These are phyloP conservation scores for Oscheius sp. DNA, from an alignment of 2,888 invertebrate species.

Conservation along the genomic window DNA sequence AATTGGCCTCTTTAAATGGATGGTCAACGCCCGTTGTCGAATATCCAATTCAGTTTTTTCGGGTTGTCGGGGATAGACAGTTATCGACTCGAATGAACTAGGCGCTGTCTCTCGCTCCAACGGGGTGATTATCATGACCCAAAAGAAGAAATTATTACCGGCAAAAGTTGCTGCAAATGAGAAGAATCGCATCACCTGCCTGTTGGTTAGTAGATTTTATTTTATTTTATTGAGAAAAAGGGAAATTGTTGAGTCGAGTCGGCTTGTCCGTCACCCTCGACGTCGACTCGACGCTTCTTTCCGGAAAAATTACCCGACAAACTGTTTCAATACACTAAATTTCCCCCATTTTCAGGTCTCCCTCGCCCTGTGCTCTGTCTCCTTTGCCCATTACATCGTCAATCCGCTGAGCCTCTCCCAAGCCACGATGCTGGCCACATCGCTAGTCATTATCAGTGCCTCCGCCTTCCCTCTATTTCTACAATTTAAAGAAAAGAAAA, in stretches of 20 bases:
- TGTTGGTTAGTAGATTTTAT: conserved; percentile 34
- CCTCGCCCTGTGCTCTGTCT: conserved; percentile 23
- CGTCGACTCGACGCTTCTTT: too few species aligned
- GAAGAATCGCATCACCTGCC: conserved; percentile 26
- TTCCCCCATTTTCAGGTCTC: conserved; percentile 6
- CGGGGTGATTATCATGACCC: neutral
- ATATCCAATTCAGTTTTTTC: conserved; percentile 28
- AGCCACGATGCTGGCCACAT: conserved; percentile 29
- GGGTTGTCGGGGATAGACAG: conserved; percentile 19
- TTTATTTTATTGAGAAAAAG: too few species aligned
- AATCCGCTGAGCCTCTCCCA: conserved; percentile 25
- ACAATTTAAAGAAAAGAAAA: conserved; percentile 10
- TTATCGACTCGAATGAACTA: neutral
- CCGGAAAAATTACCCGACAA: too few species aligned
- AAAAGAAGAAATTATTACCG: conserved; percentile 18
- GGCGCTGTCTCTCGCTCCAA: neutral
- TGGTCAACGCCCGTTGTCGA: too few species aligned
- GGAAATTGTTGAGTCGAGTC: too few species aligned
- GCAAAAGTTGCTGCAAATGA: conserved; percentile 12
- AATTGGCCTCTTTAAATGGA: too few species aligned
- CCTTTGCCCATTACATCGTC: conserved; percentile 37
- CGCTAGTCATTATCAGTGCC: conserved; percentile 7
- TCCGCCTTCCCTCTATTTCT: conserved; percentile 27
- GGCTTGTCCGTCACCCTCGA: neutral
- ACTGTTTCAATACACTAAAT: too few species aligned